phyloP scores from a whole-genome alignment of 2,113 vertebrate genomes.

The Oncorhynchus nerka region DNA sequence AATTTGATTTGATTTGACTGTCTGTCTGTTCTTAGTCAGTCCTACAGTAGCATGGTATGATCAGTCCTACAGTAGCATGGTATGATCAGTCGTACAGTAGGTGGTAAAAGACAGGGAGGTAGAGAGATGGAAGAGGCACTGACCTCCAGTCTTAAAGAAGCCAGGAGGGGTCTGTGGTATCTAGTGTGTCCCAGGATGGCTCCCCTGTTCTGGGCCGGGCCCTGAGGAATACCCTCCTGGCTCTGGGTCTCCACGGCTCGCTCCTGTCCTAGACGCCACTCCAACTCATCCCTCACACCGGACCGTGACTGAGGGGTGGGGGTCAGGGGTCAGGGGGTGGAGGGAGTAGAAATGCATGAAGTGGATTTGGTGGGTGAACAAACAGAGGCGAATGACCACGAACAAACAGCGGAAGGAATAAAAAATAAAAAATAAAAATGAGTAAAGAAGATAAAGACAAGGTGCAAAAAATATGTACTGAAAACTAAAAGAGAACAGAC shows the following conservation, averaged over 20 bases:
- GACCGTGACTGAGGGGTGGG: conserved; percentile 82
- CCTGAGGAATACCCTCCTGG: conserved; percentile 60
- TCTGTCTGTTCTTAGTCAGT: conserved; percentile 84
- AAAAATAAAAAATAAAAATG: conserved; percentile 70
- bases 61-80: too few relatives aligned
- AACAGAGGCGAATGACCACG: conserved; percentile 78
- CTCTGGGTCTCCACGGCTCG: conserved; percentile 78
- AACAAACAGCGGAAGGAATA: conserved; percentile 67
- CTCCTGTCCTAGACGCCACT: conserved; percentile 88
- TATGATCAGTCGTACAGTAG: conserved; percentile 37
- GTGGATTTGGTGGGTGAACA: conserved; percentile 15
- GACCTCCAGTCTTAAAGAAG: conserved; percentile 91
- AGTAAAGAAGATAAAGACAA: conserved; percentile 59
- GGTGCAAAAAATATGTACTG: conserved; percentile 17
- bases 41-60: not conserved
- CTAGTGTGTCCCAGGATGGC: conserved; percentile 83
- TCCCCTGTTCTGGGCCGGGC: conserved; percentile 81
- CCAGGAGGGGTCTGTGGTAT: conserved; percentile 85
- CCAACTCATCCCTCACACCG: conserved; percentile 95
- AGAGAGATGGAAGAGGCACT: conserved; percentile 74
- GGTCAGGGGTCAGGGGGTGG: conserved; percentile 35
- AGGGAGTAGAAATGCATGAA: conserved; percentile 51
- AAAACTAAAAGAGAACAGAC: conserved; percentile 8
- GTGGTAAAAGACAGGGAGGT: conserved; percentile 36
- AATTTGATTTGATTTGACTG: conserved; percentile 51